These are phyloP conservation scores for Rutilus rutilus DNA, from an alignment of 2,113 vertebrate species.

Conservation along the genomic window DNA sequence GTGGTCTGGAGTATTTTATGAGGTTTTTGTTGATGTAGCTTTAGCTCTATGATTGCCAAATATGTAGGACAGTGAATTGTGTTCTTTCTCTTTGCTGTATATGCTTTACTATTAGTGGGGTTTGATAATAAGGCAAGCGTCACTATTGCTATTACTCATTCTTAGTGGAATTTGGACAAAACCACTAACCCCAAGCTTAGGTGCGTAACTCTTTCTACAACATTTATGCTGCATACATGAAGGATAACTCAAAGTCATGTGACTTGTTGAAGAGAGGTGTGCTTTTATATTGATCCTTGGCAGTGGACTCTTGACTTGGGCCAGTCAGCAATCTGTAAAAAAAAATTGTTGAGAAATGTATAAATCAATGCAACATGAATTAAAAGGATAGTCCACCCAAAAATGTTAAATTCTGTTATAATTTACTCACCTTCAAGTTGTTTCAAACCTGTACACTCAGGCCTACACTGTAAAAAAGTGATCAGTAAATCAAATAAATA, in stretches of 20 bases:
- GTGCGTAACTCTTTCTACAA: neutral
- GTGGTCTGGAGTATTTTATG: neutral
- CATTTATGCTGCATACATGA: neutral
- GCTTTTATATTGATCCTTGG: neutral
- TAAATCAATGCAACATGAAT: too few species aligned
- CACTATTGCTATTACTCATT: neutral
- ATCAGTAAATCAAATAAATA: too few species aligned
- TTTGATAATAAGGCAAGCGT: neutral
- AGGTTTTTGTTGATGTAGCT: conserved; percentile 11
- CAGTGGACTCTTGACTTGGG: neutral
- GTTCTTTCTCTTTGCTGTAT: neutral
- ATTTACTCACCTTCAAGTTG: too few species aligned
- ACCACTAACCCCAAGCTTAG: neutral
- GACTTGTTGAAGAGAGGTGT: neutral
- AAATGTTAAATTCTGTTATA: too few species aligned
- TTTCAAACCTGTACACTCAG: too few species aligned
- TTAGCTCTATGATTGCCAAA: neutral
- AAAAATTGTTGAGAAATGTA: too few species aligned
- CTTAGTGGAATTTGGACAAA: neutral
- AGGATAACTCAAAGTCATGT: neutral
- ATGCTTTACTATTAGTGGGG: neutral
- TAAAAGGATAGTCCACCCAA: too few species aligned
- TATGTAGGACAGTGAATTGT: neutral
- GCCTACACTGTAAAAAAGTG: too few species aligned
- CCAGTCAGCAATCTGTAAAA: neutral